Evolutionary conservation across 23 tunicate genomes (phyloP).

Genomic region (Oikopleura albicans): DNA sequence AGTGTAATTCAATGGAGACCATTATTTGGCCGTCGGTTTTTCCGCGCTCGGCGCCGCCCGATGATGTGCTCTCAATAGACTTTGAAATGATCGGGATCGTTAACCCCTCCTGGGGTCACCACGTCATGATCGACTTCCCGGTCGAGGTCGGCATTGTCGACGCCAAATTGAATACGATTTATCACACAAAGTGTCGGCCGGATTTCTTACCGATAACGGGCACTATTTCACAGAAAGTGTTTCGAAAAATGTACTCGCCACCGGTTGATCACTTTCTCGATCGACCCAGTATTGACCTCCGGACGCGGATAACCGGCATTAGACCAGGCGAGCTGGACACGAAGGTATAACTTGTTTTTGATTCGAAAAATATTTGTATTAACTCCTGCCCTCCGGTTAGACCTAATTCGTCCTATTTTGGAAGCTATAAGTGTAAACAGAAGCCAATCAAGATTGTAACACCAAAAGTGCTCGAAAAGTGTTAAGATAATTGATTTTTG

Average conservation of each 20-base stretch:
- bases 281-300: neutral
- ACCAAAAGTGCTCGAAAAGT: no score
- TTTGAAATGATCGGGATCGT: constrained; percentile 15
- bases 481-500: no score
- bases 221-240: neutral
- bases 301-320: constrained; percentile 6
- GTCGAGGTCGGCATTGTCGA: constrained; percentile 13
- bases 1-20: neutral
- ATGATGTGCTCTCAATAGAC: neutral
- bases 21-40: neutral
- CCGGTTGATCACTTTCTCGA: neutral
- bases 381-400: no score
- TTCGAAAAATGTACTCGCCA: neutral
- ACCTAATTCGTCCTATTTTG: no score
- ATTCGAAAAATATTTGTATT: no score
- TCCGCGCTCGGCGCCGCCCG: neutral
- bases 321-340: constrained; percentile 3
- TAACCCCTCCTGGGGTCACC: constrained; percentile 1
- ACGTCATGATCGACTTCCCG: constrained; percentile 6
- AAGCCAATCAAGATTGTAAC: no score
- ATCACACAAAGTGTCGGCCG: neutral
- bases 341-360: neutral
- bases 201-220: neutral
- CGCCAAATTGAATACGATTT: neutral
- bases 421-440: no score